A percentile compares a stretch with the other conserved stretches of the same genome.
Conservation (phyloP, 2,113 vertebrate genomes). For the Agelaius tricolor region DNA sequence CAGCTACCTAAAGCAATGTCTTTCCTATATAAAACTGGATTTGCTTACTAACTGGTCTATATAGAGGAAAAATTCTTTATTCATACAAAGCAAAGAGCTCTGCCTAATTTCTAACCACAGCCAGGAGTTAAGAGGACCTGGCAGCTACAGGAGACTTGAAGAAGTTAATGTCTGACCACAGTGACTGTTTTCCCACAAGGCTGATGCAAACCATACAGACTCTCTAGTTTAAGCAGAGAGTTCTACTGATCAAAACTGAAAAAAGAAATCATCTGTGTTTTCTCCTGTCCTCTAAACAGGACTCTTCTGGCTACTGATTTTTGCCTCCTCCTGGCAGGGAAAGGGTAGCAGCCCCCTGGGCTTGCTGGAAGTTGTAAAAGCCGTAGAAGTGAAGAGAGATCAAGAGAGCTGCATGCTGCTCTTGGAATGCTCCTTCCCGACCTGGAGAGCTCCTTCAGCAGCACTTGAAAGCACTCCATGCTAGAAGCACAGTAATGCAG, state of each 20-base stretch:
- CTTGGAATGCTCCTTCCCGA: background rate
- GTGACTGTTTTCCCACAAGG: conserved; percentile 26
- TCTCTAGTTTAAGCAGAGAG: conserved; percentile 2
- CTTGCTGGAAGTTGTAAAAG: background rate
- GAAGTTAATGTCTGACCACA: conserved; percentile 35
- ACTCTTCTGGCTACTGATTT: background rate
- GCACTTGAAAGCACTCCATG: conserved; percentile 36
- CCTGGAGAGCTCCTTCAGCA: conserved; percentile 8
- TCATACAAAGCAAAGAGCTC: background rate
- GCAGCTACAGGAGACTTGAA: background rate
- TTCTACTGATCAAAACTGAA: background rate
- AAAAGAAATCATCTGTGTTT: conserved; percentile 13
- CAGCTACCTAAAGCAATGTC: background rate
- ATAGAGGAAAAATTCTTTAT: background rate
- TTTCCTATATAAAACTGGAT: background rate
- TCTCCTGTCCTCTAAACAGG: background rate
- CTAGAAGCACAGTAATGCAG: background rate
- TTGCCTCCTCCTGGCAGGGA: background rate
- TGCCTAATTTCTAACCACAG: conserved; percentile 25
- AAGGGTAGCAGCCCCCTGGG: background rate
- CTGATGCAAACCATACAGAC: background rate
- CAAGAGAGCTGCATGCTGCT: background rate
- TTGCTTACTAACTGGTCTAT: background rate
- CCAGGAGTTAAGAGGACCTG: background rate
- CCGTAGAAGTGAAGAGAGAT: background rate